Conservation (phyloP, 2,113 vertebrate species). For the Peromyscus maniculatus region DNA sequence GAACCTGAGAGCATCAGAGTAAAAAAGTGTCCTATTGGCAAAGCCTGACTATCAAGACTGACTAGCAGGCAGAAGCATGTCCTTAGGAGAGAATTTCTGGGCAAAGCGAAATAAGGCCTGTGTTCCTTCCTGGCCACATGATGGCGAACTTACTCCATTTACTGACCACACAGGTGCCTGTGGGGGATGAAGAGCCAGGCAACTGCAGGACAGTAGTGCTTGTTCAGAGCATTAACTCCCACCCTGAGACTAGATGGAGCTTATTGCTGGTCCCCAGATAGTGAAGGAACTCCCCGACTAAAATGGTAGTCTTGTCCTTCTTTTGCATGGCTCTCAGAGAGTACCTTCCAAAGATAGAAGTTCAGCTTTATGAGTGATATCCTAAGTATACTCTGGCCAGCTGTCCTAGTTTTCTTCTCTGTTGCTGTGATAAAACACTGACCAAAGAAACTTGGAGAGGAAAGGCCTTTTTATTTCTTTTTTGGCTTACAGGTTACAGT, state of each 20-base stretch:
- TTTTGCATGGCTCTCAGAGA: background rate
- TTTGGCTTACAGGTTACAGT: background rate
- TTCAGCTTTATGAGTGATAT: background rate
- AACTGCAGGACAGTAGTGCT: background rate
- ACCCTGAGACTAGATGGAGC: background rate
- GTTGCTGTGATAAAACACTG: background rate
- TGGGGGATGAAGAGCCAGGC: background rate
- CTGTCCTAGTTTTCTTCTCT: background rate
- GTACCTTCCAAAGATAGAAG: slow-evolving; percentile 6
- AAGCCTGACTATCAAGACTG: background rate
- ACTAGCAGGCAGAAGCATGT: background rate
- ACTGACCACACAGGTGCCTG: background rate
- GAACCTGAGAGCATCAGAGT: background rate
- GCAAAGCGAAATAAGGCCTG: fast-evolving
- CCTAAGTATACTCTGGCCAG: background rate
- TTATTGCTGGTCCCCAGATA: background rate
- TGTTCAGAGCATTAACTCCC: background rate
- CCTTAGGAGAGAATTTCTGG: background rate
- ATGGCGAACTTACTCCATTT: slow-evolving; percentile 80
- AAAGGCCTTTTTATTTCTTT: background rate
- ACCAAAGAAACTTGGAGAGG: background rate
- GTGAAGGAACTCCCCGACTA: background rate
- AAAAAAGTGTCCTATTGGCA: background rate
- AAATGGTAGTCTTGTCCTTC: slow-evolving; percentile 11
- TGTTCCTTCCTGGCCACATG: slow-evolving; percentile 80